A percentile compares a stretch with the other conserved stretches of the same genome.
Evolutionary conservation across 2,113 vertebrate genomes (phyloP).

Genomic region (Conger conger): DNA sequence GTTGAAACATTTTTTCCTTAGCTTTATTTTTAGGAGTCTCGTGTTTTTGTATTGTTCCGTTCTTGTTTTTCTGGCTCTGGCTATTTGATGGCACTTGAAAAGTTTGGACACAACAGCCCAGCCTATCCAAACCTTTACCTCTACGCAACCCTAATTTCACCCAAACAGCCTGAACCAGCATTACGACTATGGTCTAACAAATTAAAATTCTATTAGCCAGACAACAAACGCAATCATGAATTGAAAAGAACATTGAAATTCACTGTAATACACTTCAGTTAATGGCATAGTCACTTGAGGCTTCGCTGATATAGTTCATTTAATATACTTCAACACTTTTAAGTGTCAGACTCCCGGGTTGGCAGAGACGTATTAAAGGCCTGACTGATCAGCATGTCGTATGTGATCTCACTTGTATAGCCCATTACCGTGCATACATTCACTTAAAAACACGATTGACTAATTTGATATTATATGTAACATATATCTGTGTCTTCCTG

Average conservation of each 20-base stretch:
- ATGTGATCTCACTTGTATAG: background rate
- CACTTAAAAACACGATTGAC: background rate
- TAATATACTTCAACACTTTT: background rate
- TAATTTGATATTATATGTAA: background rate
- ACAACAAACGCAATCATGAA: background rate
- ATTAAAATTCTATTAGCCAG: background rate
- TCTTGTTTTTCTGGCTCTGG: background rate
- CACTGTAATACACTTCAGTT: background rate
- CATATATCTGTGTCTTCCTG: background rate
- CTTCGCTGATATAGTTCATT: background rate
- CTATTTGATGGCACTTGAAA: background rate
- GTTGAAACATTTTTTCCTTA: background rate
- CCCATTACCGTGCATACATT: background rate
- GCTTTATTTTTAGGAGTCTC: background rate
- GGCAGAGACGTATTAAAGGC: background rate
- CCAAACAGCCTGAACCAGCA: background rate
- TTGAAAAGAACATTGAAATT: background rate
- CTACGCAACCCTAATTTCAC: background rate
- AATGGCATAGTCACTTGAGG: background rate
- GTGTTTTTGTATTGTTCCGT: background rate
- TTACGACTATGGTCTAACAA: background rate
- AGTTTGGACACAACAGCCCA: background rate
- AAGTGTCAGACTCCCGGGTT: background rate
- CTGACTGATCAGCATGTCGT: background rate
- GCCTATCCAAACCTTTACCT: background rate